Base-by-base conservation (phyloP, 2,113 vertebrate species). In the Phasianus colchicus region DNA sequence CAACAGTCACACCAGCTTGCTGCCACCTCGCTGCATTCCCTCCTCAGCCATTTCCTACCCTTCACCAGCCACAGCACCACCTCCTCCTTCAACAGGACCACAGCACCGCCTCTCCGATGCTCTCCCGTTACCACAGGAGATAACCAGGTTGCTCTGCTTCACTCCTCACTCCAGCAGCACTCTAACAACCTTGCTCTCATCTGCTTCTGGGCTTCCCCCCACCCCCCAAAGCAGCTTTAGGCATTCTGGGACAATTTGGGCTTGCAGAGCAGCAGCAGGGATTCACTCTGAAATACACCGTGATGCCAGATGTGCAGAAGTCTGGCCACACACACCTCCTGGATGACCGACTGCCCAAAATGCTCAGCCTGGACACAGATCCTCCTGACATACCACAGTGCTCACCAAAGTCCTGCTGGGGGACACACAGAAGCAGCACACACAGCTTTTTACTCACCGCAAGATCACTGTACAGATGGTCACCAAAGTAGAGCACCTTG, bases 391-490 rank as follows among this genome's bases (percentile, higher is more conserved):
- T 25, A 36, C 66, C 43, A 47, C 9, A 27, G 47, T 14, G 47
- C 47, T 29, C n/a, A 71, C 29, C 47, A 20, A 38, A 52, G 47
- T 25, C 47, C 47, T 2, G 24, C 2, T 36, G 24, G 24, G 36
- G 45, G 13, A 50, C n/a, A 27, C 11, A 9, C 17, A 18, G 47
- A 69, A 32, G 54, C 60, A 79, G 36, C 36, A n/a, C 5, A n/a
- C 7, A 69, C 32, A 55, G 84, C 30, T 21, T 13, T 8, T 5
- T 78, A 97, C 99, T 99, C 92, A 99, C 99, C 65, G 99, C 99
- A 60, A 99, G 97, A 95, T 99, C 99, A 5, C 99, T 99, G 95
- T 99, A 99, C 57, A 99, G 98, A 96, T 99, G 99, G 92, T 99
- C 99, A 36, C 99, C 99, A 11, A 99, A 99, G 96, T 99, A 99